Evolutionary conservation across 2,888 invertebrate species (phyloP), one percentile per base, ranked within the genome.

Genomic region (Trissolcus japonicus): DNA sequence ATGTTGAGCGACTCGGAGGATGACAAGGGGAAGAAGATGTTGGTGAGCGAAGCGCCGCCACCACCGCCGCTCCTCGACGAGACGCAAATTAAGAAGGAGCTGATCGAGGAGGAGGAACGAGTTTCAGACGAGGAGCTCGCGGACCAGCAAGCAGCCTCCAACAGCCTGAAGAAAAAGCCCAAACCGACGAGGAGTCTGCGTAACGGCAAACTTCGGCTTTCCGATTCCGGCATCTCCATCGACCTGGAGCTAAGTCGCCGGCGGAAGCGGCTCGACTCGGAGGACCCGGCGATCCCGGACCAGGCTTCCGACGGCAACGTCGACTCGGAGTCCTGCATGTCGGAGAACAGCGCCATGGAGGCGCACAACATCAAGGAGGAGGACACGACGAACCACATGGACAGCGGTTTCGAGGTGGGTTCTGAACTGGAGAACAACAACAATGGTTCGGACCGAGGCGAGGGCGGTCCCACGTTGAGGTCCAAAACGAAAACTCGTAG

Each of bases 181-280:
- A 83, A 84, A 43, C 78, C 82, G 17, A 80, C 79, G 54, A 65
- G 93, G 79, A 92, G 92, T 76, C 89, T 93, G 66, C 90, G 94
- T 61, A 94, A 93, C 86, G 93, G 93, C 0, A 93, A 93, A 84
- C 91, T 93, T 54, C 93, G 93, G 87, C 89, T 92, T 9, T 78
- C 85, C 0, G 86, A 88, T 40, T 84, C 84, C 0, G 82, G 81
- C 0, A 77, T 83, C 7, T 78, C 82, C 1, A 43, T 78, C 0
- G 87, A 87, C 13, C 61, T 80, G 48, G 87, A 87, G 3, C 16
- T 74, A 0, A 86, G 83, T 61, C 85, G 83, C 50, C 78, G 84
- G 16, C 81, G 83, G 21, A 68, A 69, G 59, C 82, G 85, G 80
- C 76, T 85, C 40, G 85, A 85, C 65, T 83, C 83, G 16, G 86